Percentiles rank a stretch among this genome's conserved stretches.
These are phyloP conservation scores for Hemiprocne comata DNA, from an alignment of 2,113 vertebrate genomes.

Conservation along the genomic window DNA sequence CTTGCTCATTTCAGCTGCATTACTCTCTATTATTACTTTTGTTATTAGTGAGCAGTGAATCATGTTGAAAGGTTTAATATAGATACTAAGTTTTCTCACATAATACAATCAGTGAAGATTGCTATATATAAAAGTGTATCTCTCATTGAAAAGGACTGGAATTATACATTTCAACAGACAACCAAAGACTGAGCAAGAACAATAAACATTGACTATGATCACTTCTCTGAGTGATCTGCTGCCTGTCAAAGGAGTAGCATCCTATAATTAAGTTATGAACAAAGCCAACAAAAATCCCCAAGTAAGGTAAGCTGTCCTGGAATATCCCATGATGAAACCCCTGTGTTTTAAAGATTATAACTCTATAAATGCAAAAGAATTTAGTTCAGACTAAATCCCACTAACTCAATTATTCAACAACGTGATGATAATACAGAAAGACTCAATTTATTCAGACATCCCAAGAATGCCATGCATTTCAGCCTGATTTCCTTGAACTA, in stretches of 20 bases:
- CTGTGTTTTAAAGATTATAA: not conserved
- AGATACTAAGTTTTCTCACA: not conserved
- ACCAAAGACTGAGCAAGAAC: not conserved
- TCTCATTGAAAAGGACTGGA: not conserved
- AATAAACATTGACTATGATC: not conserved
- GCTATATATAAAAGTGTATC: not conserved
- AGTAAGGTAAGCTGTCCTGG: not conserved
- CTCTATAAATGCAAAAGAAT: not conserved
- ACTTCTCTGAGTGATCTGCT: not conserved
- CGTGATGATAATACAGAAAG: not conserved
- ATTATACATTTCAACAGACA: not conserved
- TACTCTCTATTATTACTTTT: not conserved
- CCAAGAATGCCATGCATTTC: not conserved
- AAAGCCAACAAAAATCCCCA: not conserved
- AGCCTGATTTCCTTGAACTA: not conserved
- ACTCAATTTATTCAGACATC: not conserved
- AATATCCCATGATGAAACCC: not conserved
- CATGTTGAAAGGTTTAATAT: not conserved
- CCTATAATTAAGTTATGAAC: not conserved
- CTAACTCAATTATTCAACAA: not conserved
- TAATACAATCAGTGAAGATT: not conserved
- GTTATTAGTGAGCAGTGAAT: not conserved
- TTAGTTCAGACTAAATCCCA: not conserved
- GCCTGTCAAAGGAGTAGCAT: not conserved
- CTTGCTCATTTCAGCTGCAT: not conserved